Evolutionary conservation across 1,140 invertebrate genomes (phyloP), one percentile per base, ranked within the genome.

Genomic region (Trachelipus rathkii): DNA sequence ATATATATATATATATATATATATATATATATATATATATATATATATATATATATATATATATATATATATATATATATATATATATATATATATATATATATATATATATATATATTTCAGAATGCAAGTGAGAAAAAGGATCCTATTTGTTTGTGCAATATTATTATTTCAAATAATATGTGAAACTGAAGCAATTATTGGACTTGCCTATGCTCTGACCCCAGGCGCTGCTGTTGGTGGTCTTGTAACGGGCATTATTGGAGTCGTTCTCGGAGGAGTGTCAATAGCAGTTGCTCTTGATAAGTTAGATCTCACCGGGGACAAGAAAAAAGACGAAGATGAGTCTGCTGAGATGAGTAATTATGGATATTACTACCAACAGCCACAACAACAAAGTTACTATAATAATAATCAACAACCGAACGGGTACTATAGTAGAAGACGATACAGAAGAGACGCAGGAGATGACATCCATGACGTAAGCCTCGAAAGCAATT

Each of bases 1-100:
- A 33, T 33, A 33, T 33, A 33, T 33, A 33, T 33, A 33, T 33
- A 33, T 33, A 33, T 33, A 33, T 33, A 33, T 33, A 60, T 60
- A 60, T 60, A 60, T 60, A 60, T 60, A 60, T 60, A 60, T 60
- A 60, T 60, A 60, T 60, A 60, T 60, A 60, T 60, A 60, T 60
- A 60, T 60, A 60, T 60, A 60, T 13, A 60, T 60, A 60, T 33
- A 60, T 60, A 60, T 60, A 60, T 60, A 60, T 60, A 60, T 60
- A 60, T 60, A 19, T 60, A 19, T 60, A 19, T 60, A 19, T 60
- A 19, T 60, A 19, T 60, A 19, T 60, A 19, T 60, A 19, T 60
- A 19, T 60, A 19, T 33, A 33, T 33, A 33, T 33, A 33, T 33
- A 33, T 33, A 33, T 33, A 33, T 33, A 33, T 33, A 33, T 33